A percentile compares a stretch with the other conserved stretches of the same genome.
Conservation (phyloP, 2,113 vertebrate species). For the Cryptotis parvus region DNA sequence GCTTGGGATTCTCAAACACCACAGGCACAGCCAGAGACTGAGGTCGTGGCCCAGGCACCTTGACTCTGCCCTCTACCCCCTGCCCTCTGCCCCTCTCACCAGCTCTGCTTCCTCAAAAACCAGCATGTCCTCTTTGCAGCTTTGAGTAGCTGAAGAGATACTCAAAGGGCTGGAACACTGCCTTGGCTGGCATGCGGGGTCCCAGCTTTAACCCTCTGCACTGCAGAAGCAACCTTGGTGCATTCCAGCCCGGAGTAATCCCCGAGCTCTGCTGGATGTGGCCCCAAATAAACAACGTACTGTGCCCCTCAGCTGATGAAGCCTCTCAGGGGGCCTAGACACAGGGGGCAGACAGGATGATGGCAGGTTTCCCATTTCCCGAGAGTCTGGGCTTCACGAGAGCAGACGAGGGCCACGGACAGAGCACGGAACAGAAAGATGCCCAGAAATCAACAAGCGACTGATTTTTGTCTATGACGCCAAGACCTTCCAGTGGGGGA, state of each 20-base stretch:
- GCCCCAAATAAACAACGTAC: no score
- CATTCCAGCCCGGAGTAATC: no score
- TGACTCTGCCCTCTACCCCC: not conserved
- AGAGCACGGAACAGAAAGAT: not conserved
- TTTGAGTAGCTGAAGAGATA: not conserved
- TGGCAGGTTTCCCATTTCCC: not conserved
- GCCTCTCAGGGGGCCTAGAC: not conserved
- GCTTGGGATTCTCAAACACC: not conserved
- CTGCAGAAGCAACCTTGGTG: no score
- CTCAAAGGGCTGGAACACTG: no score
- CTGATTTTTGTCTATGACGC: no score
- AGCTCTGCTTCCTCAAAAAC: no score
- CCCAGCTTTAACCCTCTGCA: no score
- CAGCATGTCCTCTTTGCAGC: not conserved
- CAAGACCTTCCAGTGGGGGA: not conserved
- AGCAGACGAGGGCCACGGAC: not conserved
- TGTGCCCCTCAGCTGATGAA: not conserved
- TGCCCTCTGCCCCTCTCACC: not conserved
- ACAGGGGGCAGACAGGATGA: not conserved
- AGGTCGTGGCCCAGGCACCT: not conserved
- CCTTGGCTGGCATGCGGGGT: no score
- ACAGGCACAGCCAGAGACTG: not conserved
- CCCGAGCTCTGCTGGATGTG: no score
- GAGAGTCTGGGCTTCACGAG: not conserved
- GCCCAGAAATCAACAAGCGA: not conserved